Evolutionary conservation across 2,888 invertebrate genomes (phyloP).

Genomic region (Troilus luridus): DNA sequence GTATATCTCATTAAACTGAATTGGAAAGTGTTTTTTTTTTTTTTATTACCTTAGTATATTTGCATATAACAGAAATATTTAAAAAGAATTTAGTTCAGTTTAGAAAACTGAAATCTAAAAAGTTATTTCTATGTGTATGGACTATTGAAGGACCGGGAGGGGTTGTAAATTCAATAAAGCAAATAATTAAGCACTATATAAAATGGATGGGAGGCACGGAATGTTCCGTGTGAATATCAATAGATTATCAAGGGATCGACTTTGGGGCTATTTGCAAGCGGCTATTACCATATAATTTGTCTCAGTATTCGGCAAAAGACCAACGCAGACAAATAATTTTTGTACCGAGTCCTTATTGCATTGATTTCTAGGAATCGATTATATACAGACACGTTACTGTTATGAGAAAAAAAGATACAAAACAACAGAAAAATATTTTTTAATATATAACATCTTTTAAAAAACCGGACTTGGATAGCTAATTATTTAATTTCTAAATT

Average conservation of each 20-base stretch:
- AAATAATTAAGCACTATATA: slow-evolving; percentile 27
- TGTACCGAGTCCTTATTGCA: neutral
- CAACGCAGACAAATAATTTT: neutral
- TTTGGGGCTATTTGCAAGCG: slow-evolving; percentile 6
- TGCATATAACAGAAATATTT: too few relatives aligned
- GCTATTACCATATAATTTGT: slow-evolving; percentile 19
- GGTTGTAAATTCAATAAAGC: slow-evolving; percentile 37
- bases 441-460: too few relatives aligned
- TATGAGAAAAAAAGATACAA: neutral
- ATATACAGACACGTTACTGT: neutral
- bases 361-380: neutral
- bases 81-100: too few relatives aligned
- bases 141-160: neutral
- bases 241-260: slow-evolving; percentile 4
- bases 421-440: neutral
- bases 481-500: too few relatives aligned
- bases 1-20: too few relatives aligned
- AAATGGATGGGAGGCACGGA: slow-evolving; percentile 33
- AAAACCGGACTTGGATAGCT: too few relatives aligned
- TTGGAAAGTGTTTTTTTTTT: too few relatives aligned
- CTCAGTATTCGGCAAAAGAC: neutral
- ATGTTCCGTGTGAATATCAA: slow-evolving; percentile 42
- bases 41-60: too few relatives aligned
- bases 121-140: neutral
- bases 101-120: neutral